Evolutionary conservation across 2,113 vertebrate species (phyloP).

Genomic region (Stegostoma tigrinum): DNA sequence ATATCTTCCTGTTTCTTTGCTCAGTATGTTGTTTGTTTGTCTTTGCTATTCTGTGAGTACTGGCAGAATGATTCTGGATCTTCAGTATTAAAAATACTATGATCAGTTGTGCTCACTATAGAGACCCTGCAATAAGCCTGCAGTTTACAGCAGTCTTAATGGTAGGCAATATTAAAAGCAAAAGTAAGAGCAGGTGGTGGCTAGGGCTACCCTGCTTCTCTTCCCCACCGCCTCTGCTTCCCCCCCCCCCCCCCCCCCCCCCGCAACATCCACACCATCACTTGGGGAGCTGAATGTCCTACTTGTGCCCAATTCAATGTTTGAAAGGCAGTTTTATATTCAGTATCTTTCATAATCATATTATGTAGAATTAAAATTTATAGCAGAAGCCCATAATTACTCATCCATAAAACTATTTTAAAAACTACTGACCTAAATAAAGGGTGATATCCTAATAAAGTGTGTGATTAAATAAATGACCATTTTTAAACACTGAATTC

Average conservation of each 20-base stretch:
- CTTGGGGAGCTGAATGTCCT: no score
- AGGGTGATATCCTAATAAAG: background rate
- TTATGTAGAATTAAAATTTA: background rate
- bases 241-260: no score
- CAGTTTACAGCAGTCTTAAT: background rate
- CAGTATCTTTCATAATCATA: background rate
- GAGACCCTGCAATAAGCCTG: background rate
- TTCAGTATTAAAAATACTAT: background rate
- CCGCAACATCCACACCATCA: no score
- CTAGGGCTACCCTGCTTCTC: no score
- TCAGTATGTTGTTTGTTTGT: background rate
- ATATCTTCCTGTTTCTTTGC: background rate
- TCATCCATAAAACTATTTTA: no score
- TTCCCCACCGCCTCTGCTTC: no score
- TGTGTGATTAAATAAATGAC: background rate
- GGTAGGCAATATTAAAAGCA: background rate
- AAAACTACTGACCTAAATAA: background rate
- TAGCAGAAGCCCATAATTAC: background rate
- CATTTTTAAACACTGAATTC: background rate
- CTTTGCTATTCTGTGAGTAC: background rate
- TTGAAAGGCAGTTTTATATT: background rate
- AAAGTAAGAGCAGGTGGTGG: background rate
- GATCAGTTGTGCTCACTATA: background rate
- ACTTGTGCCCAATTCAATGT: background rate
- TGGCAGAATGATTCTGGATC: background rate